Conservation (phyloP, 2,888 invertebrate genomes). For the Andrena fulva region DNA sequence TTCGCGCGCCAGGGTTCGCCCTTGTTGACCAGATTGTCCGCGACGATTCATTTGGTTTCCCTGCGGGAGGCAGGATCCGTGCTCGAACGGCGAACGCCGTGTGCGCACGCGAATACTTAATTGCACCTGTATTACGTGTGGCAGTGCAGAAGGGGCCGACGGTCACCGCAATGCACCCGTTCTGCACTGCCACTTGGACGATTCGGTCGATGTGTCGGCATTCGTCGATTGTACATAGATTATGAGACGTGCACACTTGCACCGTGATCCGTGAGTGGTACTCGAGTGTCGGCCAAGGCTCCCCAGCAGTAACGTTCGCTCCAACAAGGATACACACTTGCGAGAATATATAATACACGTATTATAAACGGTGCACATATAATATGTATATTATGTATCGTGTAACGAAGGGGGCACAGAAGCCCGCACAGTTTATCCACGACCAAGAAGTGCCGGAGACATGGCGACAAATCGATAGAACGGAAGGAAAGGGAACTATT, state of each 20-base stretch:
- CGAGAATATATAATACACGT: conserved; percentile 50
- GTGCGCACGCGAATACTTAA: conserved; percentile 15
- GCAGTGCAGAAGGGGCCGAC: background rate
- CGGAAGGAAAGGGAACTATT: conserved; percentile 14
- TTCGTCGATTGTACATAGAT: conserved; percentile 45
- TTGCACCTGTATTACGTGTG: background rate
- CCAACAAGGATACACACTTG: conserved; percentile 30
- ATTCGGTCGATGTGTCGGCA: conserved; percentile 21
- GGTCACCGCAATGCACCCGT: background rate
- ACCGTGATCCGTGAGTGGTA: conserved; percentile 34
- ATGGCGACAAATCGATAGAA: conserved; percentile 47
- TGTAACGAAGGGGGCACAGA: conserved; percentile 39
- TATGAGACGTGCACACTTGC: conserved; percentile 31
- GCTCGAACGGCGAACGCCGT: conserved; percentile 16
- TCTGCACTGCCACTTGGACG: background rate
- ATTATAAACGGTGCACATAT: conserved; percentile 45
- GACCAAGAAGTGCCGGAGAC: conserved; percentile 59
- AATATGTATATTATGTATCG: conserved; percentile 58
- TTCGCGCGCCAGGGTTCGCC: background rate
- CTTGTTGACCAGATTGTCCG: background rate
- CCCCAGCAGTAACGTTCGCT: conserved; percentile 47
- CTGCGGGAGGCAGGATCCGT: conserved; percentile 14
- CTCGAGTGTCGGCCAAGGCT: conserved; percentile 44
- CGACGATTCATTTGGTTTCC: conserved; percentile 25
- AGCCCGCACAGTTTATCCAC: conserved; percentile 48